Evolutionary conservation across 2,888 invertebrate genomes (phyloP).

Genomic region (Margaritifera margaritifera): DNA sequence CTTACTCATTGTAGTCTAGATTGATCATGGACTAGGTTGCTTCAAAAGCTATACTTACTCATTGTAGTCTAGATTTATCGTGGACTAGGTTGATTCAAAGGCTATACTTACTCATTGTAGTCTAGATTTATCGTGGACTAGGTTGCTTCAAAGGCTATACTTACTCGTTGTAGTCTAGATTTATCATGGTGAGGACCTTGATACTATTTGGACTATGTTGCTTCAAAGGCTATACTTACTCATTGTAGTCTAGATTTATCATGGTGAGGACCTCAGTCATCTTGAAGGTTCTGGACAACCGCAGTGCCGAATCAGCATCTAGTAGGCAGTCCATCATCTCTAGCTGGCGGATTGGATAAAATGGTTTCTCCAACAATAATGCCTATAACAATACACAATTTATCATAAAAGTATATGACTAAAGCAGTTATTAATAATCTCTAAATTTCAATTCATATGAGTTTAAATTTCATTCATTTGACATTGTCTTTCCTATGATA

Average conservation of each 20-base stretch:
- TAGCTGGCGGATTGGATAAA: constrained; percentile 61
- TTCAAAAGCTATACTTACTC: constrained; percentile 69
- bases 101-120: too few relatives aligned
- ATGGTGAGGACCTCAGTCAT: constrained; percentile 58
- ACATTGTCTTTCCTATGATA: too few relatives aligned
- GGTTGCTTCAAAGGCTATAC: too few relatives aligned
- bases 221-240: constrained; percentile 52
- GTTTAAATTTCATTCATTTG: too few relatives aligned
- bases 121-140: too few relatives aligned
- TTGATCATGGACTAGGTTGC: constrained; percentile 58
- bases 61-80: constrained; percentile 69
- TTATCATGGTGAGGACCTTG: constrained; percentile 60
- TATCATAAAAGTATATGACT: background rate
- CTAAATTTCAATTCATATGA: too few relatives aligned
- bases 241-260: constrained; percentile 70
- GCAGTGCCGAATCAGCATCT: constrained; percentile 51
- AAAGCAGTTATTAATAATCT: background rate
- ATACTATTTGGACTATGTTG: too few relatives aligned
- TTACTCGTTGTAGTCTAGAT: too few relatives aligned
- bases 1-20: constrained; percentile 72
- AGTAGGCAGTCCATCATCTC: constrained; percentile 70
- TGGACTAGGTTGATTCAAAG: too few relatives aligned
- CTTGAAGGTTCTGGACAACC: constrained; percentile 59
- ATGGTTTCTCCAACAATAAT: constrained; percentile 63
- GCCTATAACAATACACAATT: constrained; percentile 52